phyloP scores from a whole-genome alignment of 2,888 invertebrate genomes.

The Anarsia innoxiella region DNA sequence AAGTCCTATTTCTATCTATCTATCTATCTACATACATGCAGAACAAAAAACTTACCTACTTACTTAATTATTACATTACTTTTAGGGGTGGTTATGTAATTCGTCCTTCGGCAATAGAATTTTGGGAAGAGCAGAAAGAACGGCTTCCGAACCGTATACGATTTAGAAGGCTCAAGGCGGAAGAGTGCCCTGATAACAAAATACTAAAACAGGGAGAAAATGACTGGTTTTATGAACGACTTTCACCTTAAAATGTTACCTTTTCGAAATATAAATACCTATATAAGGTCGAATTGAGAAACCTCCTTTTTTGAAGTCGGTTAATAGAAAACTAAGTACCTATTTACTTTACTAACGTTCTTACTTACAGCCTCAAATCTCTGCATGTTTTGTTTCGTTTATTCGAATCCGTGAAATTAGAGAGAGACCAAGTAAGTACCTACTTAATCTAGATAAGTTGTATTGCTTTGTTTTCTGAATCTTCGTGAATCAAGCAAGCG shows the following conservation, averaged over 20 bases:
- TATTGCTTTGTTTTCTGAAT: too few relatives aligned
- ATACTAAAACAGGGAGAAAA: conserved; percentile 83
- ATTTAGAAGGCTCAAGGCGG: conserved; percentile 79
- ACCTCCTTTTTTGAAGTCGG: not conserved
- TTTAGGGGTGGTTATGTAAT: conserved; percentile 94
- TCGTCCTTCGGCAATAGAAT: conserved; percentile 88
- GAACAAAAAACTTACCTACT: not conserved
- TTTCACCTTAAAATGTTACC: conserved; percentile 76
- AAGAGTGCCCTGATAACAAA: conserved; percentile 78
- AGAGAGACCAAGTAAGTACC: too few relatives aligned
- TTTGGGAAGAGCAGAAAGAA: conserved; percentile 99
- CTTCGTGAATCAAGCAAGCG: too few relatives aligned
- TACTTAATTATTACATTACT: conserved; percentile 20
- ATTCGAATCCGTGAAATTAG: too few relatives aligned
- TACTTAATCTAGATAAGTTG: too few relatives aligned
- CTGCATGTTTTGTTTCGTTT: too few relatives aligned
- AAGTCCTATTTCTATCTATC: too few relatives aligned
- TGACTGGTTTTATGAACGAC: conserved; percentile 93
- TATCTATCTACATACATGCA: too few relatives aligned
- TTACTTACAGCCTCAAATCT: too few relatives aligned
- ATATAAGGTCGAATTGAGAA: not conserved
- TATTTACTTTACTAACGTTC: too few relatives aligned
- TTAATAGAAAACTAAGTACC: too few relatives aligned
- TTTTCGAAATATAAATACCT: not conserved
- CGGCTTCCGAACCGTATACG: conserved; percentile 96